Conservation (phyloP, 2,797 vertebrate species). For the Okamejei kenojei region DNA sequence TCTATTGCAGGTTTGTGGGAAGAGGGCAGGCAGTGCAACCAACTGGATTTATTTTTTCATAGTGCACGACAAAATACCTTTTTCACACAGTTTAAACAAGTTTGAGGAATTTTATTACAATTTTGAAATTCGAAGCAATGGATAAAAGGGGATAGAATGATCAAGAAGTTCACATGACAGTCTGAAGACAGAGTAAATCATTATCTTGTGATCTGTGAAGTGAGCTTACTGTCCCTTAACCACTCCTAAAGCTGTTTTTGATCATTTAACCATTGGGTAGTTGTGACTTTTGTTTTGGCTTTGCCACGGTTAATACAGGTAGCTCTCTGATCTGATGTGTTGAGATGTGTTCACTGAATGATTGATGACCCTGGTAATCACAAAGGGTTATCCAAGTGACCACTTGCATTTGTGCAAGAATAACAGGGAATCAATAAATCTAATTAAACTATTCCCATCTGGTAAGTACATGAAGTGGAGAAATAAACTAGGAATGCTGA, state of each 20-base stretch:
- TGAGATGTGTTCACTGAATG: not conserved
- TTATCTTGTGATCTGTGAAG: not conserved
- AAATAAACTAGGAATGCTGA: not conserved
- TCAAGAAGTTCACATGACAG: not conserved
- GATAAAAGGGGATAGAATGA: not conserved
- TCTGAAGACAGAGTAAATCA: not conserved
- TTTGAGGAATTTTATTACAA: not conserved
- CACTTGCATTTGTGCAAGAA: not conserved
- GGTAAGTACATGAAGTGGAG: not conserved
- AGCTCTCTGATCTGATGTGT: not conserved
- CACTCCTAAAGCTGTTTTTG: not conserved
- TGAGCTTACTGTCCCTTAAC: not conserved
- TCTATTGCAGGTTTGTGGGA: not conserved
- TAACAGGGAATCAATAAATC: not conserved
- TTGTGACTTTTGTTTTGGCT: not conserved
- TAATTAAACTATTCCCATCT: conserved; percentile 3
- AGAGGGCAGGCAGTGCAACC: not conserved
- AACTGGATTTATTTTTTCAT: not conserved
- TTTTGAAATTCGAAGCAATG: not conserved
- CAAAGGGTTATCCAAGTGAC: not conserved
- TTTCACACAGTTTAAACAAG: not conserved
- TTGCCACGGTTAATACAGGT: not conserved
- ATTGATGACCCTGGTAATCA: conserved; percentile 2
- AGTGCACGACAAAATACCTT: no score
- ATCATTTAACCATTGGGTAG: not conserved